Evolutionary conservation across 2,113 vertebrate genomes (phyloP), one percentile per base, ranked within the genome.

Genomic region (Corythornis cristatus): DNA sequence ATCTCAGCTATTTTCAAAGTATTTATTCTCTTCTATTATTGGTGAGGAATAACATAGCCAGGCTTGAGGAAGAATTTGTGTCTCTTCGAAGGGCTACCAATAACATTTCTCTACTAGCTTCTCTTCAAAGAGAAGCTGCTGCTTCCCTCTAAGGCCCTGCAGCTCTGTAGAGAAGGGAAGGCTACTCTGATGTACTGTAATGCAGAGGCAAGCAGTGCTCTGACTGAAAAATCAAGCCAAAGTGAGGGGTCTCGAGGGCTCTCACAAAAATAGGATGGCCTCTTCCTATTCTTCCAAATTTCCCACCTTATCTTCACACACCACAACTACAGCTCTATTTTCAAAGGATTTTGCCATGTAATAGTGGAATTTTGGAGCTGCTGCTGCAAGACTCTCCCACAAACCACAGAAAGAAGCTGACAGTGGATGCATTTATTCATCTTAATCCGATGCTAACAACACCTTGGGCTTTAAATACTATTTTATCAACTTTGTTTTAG

Each of bases 81-180:
- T 82, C 15, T 76, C 71, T 84, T 60, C 89, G 82, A 88, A 89
- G 46, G 18, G 43, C 45, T 74, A 95, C 74, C 66, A 72, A 54
- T 9, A 78, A 26, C 16, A 56, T 53, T 93, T 75, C 71, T 68
- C 15, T 67, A 29, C 17, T 85, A 79, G 26, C 40, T 33, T 33
- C 33, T 33, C 33, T 95, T 93, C 82, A 85, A 88, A 94, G 66
- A 81, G 43, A 87, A 95, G 35, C 48, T 56, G 60, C 29, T 46
- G 25, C 78, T 85, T 64, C 26, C 25, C 29, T 86, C 43, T 71
- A 54, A 54, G 31, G 48, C 43, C 56, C 43, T 54, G 43, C 33
- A 89, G 79, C 40, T 79, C 45, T 90, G 43, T 43, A 48, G 46
- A 81, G 43, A 87, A 73, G n/a, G 23, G 45, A 64, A 81, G 33